These are phyloP conservation scores for Anastrepha obliqua DNA, from an alignment of 1,140 invertebrate genomes.

Conservation along the genomic window DNA sequence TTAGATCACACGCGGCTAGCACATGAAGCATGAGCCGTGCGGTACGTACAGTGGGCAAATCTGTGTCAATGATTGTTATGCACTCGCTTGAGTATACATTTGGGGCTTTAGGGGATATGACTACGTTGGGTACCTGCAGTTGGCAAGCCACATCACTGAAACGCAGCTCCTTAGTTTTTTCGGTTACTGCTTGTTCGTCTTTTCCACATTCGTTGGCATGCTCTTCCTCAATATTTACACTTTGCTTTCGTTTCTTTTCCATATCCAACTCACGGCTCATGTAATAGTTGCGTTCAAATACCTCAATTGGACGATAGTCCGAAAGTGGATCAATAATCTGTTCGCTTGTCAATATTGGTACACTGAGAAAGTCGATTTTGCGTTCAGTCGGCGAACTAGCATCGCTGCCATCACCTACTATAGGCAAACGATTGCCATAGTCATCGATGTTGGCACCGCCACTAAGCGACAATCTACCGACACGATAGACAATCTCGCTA, in stretches of 20 bases:
- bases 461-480: constrained; percentile 66
- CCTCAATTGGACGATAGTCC: constrained; percentile 71
- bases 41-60: constrained; percentile 70
- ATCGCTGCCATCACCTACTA: background rate
- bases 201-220: constrained; percentile 30
- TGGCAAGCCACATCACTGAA: constrained; percentile 63
- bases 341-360: constrained; percentile 67
- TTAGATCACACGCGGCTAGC: background rate
- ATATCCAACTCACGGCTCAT: constrained; percentile 69
- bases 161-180: constrained; percentile 59
- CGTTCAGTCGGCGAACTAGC: constrained; percentile 62
- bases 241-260: constrained; percentile 57
- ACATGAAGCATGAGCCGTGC: constrained; percentile 17
- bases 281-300: constrained; percentile 72
- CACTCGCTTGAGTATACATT: constrained; percentile 73
- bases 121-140: constrained; percentile 72
- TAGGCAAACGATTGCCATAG: constrained; percentile 65
- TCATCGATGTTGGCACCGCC: constrained; percentile 70
- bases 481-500: constrained; percentile 63
- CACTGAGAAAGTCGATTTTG: constrained; percentile 69
- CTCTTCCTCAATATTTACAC: constrained; percentile 47
- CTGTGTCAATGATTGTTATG: constrained; percentile 80
- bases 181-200: constrained; percentile 39
- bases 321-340: constrained; percentile 68
- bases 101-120: constrained; percentile 64